Evolutionary conservation across 2,888 invertebrate species (phyloP).

Genomic region (Crepidodera aurea): DNA sequence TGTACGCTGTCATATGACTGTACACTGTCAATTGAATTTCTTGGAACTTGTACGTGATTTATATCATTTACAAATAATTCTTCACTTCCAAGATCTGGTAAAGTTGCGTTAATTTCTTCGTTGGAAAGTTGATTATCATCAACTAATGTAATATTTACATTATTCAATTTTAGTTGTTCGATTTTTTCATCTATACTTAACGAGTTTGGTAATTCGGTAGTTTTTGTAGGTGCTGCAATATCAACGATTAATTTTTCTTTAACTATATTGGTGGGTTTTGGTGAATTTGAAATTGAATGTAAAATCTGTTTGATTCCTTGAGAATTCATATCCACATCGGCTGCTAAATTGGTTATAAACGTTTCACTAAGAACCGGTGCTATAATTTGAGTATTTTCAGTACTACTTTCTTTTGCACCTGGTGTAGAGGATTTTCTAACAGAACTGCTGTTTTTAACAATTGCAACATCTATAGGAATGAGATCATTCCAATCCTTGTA

Average conservation of each 20-base stretch:
- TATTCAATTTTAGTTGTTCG: neutral
- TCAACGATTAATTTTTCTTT: too few relatives aligned
- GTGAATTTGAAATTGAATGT: neutral
- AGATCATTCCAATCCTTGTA: constrained; percentile 31
- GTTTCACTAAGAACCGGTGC: too few relatives aligned
- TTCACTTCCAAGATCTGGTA: neutral
- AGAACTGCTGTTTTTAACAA: too few relatives aligned
- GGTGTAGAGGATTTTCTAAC: too few relatives aligned
- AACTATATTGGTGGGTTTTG: neutral
- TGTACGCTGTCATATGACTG: too few relatives aligned
- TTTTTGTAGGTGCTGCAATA: too few relatives aligned
- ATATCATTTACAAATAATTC: neutral
- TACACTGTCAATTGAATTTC: too few relatives aligned
- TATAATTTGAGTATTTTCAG: too few relatives aligned
- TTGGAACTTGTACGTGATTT: too few relatives aligned
- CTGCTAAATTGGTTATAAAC: too few relatives aligned
- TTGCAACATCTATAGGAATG: constrained; percentile 23
- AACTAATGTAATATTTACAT: neutral
- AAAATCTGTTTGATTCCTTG: neutral
- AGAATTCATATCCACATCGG: too few relatives aligned
- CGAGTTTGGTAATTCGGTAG: neutral
- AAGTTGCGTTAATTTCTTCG: neutral
- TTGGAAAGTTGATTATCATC: neutral
- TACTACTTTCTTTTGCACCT: too few relatives aligned
- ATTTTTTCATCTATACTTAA: neutral